Base-by-base conservation (phyloP, 1,140 invertebrate genomes). In the Stenopsyche tienmushanensis region DNA sequence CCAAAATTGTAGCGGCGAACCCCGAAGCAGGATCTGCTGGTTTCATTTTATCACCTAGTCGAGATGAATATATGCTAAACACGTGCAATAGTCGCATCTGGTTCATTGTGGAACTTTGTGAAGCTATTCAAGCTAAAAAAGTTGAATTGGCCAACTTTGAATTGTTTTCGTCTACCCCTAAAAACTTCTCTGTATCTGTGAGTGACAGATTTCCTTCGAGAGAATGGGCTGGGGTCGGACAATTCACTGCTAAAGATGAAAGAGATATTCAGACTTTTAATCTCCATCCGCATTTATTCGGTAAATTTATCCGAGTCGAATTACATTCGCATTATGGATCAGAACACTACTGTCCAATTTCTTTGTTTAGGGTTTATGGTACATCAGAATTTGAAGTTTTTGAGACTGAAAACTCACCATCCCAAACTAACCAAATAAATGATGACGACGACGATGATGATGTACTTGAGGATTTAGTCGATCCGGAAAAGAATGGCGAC, bases 121-220 rank as follows among this genome's bases (percentile, higher is more conserved):
- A 99, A 75, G 91, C 94, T 1, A 92, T 99, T 62, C 95, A 97
- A 81, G 91, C 93, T 0, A 90, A 93, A 73, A 92, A 92, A 77
- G 89, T 99, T 65, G 96, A 99, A 72, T 81, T 99, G 57, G 97
- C 96, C 9, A 99, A 99, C 77, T 96, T 97, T 76, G 98, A 99
- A 80, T 79, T 99, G 17, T 99, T 99, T 79, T 98, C 97, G 13
- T 99, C 97, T 0, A 92, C 91, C 13, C 96, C 96, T 2, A 91
- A 91, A 76, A 91, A 96, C 62, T 92, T 99, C 76, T 84, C 86
- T 18, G 86, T 94, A 0, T 92, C 84, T 62, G 88, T 96, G 9
- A 94, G 93, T 72, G 95, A 97, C 79, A 85, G 93, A 44, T 96
- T 91, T 78, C 94, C 95, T 0, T 90, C 91, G 0, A 83, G 95